Evolutionary conservation across 1,140 invertebrate genomes (phyloP), one percentile per base, ranked within the genome.

Genomic region (Asbolus verrucosus): DNA sequence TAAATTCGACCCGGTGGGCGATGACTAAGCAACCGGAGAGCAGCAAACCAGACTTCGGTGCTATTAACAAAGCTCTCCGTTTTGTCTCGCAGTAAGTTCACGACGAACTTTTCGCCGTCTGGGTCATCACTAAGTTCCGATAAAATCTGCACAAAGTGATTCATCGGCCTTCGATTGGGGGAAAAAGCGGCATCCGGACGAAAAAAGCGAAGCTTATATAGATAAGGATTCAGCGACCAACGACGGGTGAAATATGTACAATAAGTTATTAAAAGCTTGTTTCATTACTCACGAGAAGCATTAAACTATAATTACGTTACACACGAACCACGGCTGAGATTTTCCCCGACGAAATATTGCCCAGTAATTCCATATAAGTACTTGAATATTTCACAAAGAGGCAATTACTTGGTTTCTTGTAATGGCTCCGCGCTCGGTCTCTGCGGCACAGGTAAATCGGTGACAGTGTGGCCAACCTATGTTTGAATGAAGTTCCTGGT

Each of bases 291-390:
- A 54, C 46, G 21, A 14, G 46, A 4, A 54, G 27, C 46, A 54
- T 54, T 54, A 24, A 54, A 54, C 19, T 54, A 54, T 54, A 54
- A 54, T 54, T 54, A 54, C 46, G 46, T 54, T 54, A 54, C 46
- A n/a, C n/a, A 54, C 46, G 19, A 54, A 14, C 46, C 6, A n/a
- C 19, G 46, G 46, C 27, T 21, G 30, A 59, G 46, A 59, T 54
- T 67, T 67, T 30, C 65, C 3, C 65, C 65, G 46, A n/a, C 43
- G 46, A 67, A 67, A 67, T 67, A 67, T 67, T 46, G 65, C 46
- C 65, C 43, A 27, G 65, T 59, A 19, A 59, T 54, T 43, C 43
- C 43, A 54, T 67, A 67, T 67, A 59, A 67, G 65, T 38, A 54
- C 43, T 27, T 36, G 65, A 67, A 67, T 67, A 67, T 67, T 67